These are phyloP conservation scores for Bombus balteatus DNA, from an alignment of 1,140 invertebrate species.

Conservation along the genomic window DNA sequence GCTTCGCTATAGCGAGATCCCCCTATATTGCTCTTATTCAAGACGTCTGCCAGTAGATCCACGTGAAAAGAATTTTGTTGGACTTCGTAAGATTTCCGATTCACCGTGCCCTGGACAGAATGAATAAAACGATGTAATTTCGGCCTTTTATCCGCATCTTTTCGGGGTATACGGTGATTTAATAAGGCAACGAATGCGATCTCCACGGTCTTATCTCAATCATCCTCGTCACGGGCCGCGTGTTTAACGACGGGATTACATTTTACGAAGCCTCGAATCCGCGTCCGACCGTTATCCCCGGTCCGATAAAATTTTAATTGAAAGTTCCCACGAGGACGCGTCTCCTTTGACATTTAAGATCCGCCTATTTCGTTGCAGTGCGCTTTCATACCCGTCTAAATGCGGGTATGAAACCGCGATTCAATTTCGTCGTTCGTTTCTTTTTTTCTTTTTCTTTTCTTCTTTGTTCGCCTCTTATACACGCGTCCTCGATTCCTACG, in stretches of 20 bases:
- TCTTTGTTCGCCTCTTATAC: neutral
- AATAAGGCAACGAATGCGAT: neutral
- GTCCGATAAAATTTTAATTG: constrained; percentile 39
- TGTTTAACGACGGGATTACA: constrained; percentile 12
- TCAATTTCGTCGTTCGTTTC: neutral
- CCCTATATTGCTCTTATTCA: neutral
- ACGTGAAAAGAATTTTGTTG: neutral
- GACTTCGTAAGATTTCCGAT: neutral
- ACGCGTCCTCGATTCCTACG: neutral
- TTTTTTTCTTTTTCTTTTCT: neutral
- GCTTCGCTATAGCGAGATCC: neutral
- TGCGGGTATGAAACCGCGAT: neutral
- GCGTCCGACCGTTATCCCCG: neutral
- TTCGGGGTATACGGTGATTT: neutral
- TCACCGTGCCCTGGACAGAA: neutral
- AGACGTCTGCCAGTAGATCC: too few species aligned
- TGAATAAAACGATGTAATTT: neutral
- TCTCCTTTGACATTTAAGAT: constrained; percentile 28
- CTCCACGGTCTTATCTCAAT: neutral
- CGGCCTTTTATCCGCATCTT: neutral
- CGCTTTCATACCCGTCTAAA: neutral
- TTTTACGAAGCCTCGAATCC: neutral
- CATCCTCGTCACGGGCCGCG: neutral
- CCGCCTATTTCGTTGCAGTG: neutral
- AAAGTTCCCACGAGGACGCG: constrained; percentile 4